Evolutionary conservation across 2,113 vertebrate genomes (phyloP).

Genomic region (Origma solitaria): DNA sequence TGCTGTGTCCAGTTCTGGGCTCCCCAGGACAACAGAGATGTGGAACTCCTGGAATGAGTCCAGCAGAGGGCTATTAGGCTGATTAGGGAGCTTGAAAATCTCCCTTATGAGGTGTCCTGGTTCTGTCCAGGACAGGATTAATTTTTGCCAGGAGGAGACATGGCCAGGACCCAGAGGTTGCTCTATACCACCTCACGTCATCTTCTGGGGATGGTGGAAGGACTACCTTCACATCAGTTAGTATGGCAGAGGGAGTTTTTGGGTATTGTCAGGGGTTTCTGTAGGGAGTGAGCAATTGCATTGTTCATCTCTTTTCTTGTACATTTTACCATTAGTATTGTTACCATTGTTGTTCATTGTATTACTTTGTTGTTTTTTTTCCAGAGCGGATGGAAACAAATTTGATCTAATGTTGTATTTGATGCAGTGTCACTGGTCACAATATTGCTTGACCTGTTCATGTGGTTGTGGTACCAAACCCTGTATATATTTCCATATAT

Average conservation of each 20-base stretch:
- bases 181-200: not conserved
- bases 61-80: not conserved
- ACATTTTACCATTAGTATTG: not conserved
- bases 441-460: not conserved
- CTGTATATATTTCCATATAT: too few species aligned
- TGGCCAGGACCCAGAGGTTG: not conserved
- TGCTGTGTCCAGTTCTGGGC: not conserved
- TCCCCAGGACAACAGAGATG: not conserved
- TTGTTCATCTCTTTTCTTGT: rapidly evolving
- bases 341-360: not conserved
- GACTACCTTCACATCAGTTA: not conserved
- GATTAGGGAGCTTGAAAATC: not conserved
- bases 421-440: not conserved
- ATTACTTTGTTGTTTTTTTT: not conserved
- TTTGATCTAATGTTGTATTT: not conserved
- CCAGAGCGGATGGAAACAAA: not conserved
- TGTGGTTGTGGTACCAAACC: not conserved
- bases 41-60: not conserved
- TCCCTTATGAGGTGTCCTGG: not conserved
- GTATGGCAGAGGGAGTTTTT: not conserved
- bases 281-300: too few species aligned
- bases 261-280: not conserved
- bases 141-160: not conserved
- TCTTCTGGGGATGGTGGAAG: not conserved
- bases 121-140: not conserved